These are phyloP conservation scores for Yponomeuta cagnagella DNA, from an alignment of 2,888 invertebrate genomes.

Conservation along the genomic window DNA sequence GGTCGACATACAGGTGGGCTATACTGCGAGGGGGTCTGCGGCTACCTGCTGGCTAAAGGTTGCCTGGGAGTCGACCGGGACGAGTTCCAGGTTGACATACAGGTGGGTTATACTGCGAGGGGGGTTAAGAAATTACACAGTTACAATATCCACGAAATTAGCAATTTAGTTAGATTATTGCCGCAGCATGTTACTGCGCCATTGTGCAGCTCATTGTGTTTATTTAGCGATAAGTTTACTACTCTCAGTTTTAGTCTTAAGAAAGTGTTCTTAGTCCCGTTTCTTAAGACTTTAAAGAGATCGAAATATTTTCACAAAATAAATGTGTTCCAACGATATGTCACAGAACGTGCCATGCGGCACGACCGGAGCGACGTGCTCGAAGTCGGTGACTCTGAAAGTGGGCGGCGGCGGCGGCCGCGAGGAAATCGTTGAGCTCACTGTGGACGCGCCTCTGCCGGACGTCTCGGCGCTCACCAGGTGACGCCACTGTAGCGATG, in stretches of 20 bases:
- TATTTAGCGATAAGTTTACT: too few species aligned
- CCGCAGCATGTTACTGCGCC: too few species aligned
- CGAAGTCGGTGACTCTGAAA: conserved; percentile 85
- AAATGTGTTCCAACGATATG: background rate
- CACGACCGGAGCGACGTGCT: conserved; percentile 89
- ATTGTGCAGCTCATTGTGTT: too few species aligned
- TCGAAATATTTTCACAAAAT: too few species aligned
- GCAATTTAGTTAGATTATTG: too few species aligned
- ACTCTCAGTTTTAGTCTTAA: too few species aligned
- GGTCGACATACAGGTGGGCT: conserved; percentile 81
- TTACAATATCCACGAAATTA: too few species aligned
- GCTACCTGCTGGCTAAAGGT: conserved; percentile 89
- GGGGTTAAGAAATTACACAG: conserved; percentile 77
- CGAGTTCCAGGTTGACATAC: conserved; percentile 85
- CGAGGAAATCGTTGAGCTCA: conserved; percentile 79
- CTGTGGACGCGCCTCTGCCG: conserved; percentile 75
- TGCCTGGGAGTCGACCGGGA: conserved; percentile 73
- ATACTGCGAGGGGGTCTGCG: conserved; percentile 80
- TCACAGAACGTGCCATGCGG: conserved; percentile 89
- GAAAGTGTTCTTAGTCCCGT: too few species aligned
- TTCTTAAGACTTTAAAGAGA: too few species aligned
- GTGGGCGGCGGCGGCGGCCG: conserved; percentile 73
- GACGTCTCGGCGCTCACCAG: conserved; percentile 60
- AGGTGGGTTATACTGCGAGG: conserved; percentile 73
- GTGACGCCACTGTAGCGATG: conserved; percentile 28